These are phyloP conservation scores for Ichneumon xanthorius DNA, from an alignment of 2,888 invertebrate species.

Conservation along the genomic window DNA sequence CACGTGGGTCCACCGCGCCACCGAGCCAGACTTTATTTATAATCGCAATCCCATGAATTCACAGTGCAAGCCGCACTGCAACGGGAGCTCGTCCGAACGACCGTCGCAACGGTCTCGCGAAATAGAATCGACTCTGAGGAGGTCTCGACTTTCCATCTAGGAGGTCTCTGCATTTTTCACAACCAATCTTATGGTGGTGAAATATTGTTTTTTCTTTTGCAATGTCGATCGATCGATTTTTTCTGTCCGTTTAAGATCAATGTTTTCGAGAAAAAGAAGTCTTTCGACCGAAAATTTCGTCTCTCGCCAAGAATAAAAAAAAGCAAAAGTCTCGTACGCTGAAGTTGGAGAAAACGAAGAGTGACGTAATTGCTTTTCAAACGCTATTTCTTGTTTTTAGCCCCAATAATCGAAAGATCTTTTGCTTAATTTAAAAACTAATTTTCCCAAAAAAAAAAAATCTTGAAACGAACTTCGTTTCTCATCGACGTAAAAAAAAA, in stretches of 20 bases:
- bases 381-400: too few relatives aligned
- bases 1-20: slow-evolving; percentile 49
- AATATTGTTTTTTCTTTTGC: not conserved
- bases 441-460: too few relatives aligned
- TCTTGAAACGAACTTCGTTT: too few relatives aligned
- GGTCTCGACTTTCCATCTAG: slow-evolving; percentile 24
- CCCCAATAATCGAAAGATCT: too few relatives aligned
- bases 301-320: too few relatives aligned
- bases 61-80: slow-evolving; percentile 17
- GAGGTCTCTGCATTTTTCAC: not conserved
- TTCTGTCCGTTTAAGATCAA: too few relatives aligned
- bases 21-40: slow-evolving; percentile 62
- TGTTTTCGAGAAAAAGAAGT: not conserved
- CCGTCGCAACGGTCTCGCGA: slow-evolving; percentile 31
- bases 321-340: too few relatives aligned
- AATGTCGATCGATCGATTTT: not conserved
- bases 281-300: too few relatives aligned
- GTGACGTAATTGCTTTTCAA: too few relatives aligned
- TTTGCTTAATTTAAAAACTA: too few relatives aligned
- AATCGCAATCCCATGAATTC: slow-evolving; percentile 59
- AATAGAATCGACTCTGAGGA: slow-evolving; percentile 51
- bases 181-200: not conserved
- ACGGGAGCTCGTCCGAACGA: not conserved
- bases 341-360: too few relatives aligned
- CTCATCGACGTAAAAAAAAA: too few relatives aligned